Percentiles rank a stretch among this genome's conserved stretches.
Conservation (phyloP, 92 coral and sea anemone species). For the Phymanthus crucifer region DNA sequence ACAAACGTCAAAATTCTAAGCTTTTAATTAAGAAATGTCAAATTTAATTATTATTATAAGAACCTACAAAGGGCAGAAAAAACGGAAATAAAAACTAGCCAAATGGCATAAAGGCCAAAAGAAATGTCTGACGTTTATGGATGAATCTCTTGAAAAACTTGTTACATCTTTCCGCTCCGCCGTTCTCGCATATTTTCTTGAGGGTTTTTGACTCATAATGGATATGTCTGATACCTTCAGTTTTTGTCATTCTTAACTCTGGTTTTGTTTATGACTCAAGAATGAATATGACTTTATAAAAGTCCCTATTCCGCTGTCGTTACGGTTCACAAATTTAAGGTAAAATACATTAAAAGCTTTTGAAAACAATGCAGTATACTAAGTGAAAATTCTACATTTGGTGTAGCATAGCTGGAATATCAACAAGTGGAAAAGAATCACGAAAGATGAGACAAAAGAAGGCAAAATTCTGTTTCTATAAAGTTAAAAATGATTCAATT, state of each 20-base stretch:
- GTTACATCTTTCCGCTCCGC: background rate
- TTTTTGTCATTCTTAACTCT: no score
- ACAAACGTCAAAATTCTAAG: background rate
- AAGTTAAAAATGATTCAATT: conserved; percentile 12
- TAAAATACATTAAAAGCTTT: background rate
- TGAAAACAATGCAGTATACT: background rate
- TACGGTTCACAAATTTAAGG: background rate
- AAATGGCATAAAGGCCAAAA: background rate
- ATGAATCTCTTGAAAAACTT: background rate
- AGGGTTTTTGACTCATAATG: background rate
- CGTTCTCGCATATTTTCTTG: background rate
- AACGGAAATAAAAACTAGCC: background rate
- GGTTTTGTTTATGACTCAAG: background rate
- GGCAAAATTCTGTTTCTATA: background rate
- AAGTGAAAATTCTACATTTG: background rate
- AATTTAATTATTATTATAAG: background rate
- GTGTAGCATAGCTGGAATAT: background rate
- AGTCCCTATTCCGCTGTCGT: background rate
- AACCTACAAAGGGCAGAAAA: background rate
- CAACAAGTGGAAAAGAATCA: background rate
- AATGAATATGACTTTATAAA: conserved; percentile 4
- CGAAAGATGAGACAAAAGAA: background rate
- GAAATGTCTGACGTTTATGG: background rate
- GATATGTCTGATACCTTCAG: background rate
- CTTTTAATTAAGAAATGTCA: background rate